A percentile compares a stretch with the other conserved stretches of the same genome.
phyloP scores from a whole-genome alignment of 2,797 vertebrate species.

The Liasis olivaceus region DNA sequence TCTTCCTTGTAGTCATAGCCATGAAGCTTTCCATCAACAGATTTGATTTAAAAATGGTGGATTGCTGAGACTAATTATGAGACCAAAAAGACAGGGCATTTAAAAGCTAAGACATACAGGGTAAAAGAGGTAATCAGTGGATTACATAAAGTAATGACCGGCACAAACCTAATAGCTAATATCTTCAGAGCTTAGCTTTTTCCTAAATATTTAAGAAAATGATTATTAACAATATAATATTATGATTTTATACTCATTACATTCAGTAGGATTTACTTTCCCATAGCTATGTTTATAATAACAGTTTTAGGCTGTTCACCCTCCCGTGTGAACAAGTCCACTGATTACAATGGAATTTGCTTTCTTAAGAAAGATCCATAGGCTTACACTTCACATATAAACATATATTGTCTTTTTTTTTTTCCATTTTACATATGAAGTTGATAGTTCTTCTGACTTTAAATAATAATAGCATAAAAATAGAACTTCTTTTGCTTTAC shows the following conservation, averaged over 20 bases:
- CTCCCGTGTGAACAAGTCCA: not conserved
- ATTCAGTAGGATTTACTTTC: not conserved
- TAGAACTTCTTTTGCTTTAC: not conserved
- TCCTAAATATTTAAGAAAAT: not conserved
- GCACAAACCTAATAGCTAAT: not conserved
- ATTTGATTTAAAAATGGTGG: not conserved
- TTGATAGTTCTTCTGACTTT: not conserved
- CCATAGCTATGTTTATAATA: not conserved
- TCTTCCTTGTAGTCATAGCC: not conserved
- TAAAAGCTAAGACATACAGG: not conserved
- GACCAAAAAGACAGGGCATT: not conserved
- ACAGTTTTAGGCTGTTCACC: not conserved
- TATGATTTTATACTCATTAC: not conserved
- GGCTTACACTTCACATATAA: not conserved
- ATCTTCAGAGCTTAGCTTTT: not conserved
- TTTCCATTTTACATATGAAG: not conserved
- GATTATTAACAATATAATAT: not conserved
- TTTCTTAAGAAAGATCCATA: not conserved
- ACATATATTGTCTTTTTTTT: not conserved
- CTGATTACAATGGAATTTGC: not conserved
- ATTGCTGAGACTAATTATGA: not conserved
- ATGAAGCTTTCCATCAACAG: not conserved
- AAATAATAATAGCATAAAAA: slow-evolving; percentile 1
- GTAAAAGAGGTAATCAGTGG: not conserved
- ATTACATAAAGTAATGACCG: not conserved